A percentile compares a stretch with the other conserved stretches of the same genome.
These are phyloP conservation scores for Dendrolimus punctatus DNA, from an alignment of 1,140 invertebrate species.

Conservation along the genomic window DNA sequence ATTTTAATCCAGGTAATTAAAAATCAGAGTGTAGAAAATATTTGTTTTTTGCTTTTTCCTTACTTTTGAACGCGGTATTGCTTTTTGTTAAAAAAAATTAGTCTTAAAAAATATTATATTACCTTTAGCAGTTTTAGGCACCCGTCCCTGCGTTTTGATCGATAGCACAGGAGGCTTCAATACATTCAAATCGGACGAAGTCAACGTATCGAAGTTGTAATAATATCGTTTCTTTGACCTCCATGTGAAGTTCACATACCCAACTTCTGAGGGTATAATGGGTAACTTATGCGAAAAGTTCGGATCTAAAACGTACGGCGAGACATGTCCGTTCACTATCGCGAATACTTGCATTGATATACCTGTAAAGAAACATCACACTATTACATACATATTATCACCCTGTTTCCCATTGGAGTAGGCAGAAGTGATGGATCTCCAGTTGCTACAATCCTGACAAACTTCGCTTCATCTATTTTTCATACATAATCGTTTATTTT, in stretches of 20 bases:
- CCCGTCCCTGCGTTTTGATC: conserved; percentile 86
- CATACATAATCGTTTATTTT: too few species aligned
- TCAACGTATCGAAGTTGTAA: conserved; percentile 89
- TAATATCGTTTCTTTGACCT: conserved; percentile 89
- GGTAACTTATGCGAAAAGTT: conserved; percentile 91
- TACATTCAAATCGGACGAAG: conserved; percentile 88
- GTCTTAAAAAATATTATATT: conserved; percentile 17
- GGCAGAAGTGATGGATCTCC: too few species aligned
- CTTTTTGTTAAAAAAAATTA: background rate
- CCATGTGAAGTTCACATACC: conserved; percentile 94
- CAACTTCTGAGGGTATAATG: conserved; percentile 91
- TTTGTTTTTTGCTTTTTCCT: too few species aligned
- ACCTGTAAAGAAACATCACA: conserved; percentile 68
- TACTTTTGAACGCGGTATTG: background rate
- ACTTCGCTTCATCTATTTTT: too few species aligned
- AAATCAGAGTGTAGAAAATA: too few species aligned
- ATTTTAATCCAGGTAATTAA: too few species aligned
- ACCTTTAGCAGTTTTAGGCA: conserved; percentile 90
- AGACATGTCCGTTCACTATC: conserved; percentile 87
- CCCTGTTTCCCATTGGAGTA: too few species aligned
- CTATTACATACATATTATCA: too few species aligned
- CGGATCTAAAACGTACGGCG: conserved; percentile 89
- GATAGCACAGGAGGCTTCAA: conserved; percentile 89
- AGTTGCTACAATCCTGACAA: too few species aligned
- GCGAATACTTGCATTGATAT: conserved; percentile 91